These are phyloP conservation scores for Xanthia togata DNA, from an alignment of 2,888 invertebrate genomes.

Conservation along the genomic window DNA sequence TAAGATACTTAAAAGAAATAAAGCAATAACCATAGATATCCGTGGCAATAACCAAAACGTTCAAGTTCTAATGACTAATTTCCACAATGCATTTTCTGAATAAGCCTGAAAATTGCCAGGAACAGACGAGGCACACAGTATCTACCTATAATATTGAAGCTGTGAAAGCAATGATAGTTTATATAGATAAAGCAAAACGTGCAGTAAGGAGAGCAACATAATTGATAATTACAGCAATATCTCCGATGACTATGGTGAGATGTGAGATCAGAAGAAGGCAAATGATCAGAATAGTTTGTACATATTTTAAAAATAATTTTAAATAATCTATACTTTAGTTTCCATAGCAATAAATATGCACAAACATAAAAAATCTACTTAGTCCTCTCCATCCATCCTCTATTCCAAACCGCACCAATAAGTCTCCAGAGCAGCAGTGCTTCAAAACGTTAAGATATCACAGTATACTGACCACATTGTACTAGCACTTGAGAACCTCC, in stretches of 20 bases:
- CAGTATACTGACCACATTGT: conserved; percentile 73
- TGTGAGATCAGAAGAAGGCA: neutral
- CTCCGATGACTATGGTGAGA: neutral
- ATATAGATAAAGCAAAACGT: neutral
- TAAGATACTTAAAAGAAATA: neutral
- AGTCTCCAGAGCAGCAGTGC: conserved; percentile 62
- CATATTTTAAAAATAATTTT: no score
- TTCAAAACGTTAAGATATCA: conserved; percentile 72
- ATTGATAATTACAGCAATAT: neutral
- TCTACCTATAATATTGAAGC: neutral
- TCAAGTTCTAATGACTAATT: neutral
- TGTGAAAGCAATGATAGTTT: neutral
- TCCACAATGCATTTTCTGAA: neutral
- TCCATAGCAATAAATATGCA: neutral
- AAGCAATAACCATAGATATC: neutral
- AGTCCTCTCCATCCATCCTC: conserved; percentile 52
- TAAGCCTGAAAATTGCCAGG: neutral
- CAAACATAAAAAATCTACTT: neutral
- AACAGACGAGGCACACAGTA: neutral
- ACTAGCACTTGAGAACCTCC: conserved; percentile 49
- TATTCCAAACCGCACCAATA: conserved; percentile 63
- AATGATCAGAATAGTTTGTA: neutral
- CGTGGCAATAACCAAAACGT: no score
- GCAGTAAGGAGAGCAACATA: no score
- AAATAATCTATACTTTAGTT: no score